Base-by-base conservation (phyloP, 23 tunicate species). In the Oikopleura vanhoeffeni region DNA sequence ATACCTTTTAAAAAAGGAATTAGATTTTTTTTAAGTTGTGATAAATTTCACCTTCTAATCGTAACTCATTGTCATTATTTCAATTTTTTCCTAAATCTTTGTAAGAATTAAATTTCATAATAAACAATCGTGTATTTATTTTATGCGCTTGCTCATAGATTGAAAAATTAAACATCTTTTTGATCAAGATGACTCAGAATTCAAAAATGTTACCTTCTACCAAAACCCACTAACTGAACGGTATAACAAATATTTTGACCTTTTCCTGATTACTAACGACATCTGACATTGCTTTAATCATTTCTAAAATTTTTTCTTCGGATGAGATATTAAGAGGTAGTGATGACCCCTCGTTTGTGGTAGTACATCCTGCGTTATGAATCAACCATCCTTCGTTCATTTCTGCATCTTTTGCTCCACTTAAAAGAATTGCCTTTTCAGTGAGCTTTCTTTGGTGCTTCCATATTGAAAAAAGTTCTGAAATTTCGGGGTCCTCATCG, bases 321-420 rank as follows among this genome's bases (percentile, higher is more conserved):
- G 79, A 13, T 18, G 79, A 71, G 2, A 71, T 71, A 30, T 71
- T 33, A 2, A 71, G 4, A 38, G 79, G 79, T 2, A 71, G 79
- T 4, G 79, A 18, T 2, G 79, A 30, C 4, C 79, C 79, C 3
- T 71, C 79, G 38, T 71, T 30, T 28, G 27, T 18, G 2, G 34
- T 71, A 2, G 79, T 71, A 30, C 79, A 71, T 18, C 79, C 79
- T 18, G 79, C 79, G 38, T 71, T 71, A 30, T 71, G 35, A 71
- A 71, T 71, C 34, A 71, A 38, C 79, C 79, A 71, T 3, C 79
- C 79, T 13, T 71, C 79, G 38, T 71, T 71, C 79, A 71, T 30
- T 71, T 71, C 79, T 2, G 3, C 27, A 49, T 49, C 64, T 2
- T 71, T 71, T 71, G 27, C 79, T 4, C 79, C 79, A 4, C 38